phyloP scores from a whole-genome alignment of 2,888 invertebrate species.

The Trichogramma dendrolimi region DNA sequence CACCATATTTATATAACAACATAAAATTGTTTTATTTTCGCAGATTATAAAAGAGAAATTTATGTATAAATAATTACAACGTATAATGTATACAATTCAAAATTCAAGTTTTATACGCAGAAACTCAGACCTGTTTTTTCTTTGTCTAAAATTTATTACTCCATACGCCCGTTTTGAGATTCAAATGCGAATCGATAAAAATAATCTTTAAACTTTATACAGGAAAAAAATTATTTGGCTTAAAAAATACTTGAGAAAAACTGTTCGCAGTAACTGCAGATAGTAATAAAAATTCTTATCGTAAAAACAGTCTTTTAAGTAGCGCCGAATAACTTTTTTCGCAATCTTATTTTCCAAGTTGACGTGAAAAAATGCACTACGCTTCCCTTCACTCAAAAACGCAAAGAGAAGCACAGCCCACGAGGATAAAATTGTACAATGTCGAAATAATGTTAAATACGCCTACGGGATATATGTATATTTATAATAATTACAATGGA shows the following conservation, averaged over 20 bases:
- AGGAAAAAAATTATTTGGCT: slow-evolving; percentile 32
- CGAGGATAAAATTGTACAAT: slow-evolving; percentile 27
- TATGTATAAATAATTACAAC: slow-evolving; percentile 11
- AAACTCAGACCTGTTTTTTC: slow-evolving; percentile 25
- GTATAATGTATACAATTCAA: background rate
- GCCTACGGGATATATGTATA: background rate
- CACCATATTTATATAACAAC: slow-evolving; percentile 7
- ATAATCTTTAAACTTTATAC: slow-evolving; percentile 19
- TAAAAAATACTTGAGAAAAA: slow-evolving; percentile 29
- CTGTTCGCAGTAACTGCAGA: slow-evolving; percentile 23
- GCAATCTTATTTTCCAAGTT: slow-evolving; percentile 7
- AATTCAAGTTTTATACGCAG: slow-evolving; percentile 5
- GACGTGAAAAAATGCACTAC: slow-evolving; percentile 16
- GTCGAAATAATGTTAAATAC: slow-evolving; percentile 1
- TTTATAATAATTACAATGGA: slow-evolving; percentile 29
- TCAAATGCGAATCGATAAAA: slow-evolving; percentile 8
- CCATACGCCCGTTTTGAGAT: slow-evolving; percentile 5
- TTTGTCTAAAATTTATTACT: slow-evolving; percentile 21
- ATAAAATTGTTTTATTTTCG: background rate
- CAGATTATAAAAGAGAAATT: slow-evolving; percentile 3
- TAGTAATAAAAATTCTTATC: slow-evolving; percentile 14
- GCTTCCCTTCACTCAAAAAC: slow-evolving; percentile 16
- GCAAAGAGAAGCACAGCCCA: slow-evolving; percentile 18
- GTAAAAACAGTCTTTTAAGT: slow-evolving; percentile 28
- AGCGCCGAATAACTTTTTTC: slow-evolving; percentile 30